Percentiles rank a stretch among this genome's conserved stretches.
phyloP scores from a whole-genome alignment of 1,140 invertebrate genomes.

The Calephelis nemesis region DNA sequence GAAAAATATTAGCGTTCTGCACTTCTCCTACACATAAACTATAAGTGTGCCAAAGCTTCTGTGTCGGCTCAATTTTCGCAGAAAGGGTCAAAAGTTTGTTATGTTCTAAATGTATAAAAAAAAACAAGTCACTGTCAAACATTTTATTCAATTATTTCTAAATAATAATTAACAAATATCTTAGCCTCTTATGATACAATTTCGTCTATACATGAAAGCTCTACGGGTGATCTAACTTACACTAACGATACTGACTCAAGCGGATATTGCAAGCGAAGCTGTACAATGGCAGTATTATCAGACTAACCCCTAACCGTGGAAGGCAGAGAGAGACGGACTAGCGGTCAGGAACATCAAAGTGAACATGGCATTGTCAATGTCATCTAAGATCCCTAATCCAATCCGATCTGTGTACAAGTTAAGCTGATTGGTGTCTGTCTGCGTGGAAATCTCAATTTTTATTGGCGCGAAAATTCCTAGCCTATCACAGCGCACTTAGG shows the following conservation, averaged over 20 bases:
- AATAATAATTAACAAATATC: conserved; percentile 20
- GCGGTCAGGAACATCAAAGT: neutral
- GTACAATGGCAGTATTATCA: conserved; percentile 19
- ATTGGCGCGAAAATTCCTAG: no score
- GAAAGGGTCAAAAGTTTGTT: no score
- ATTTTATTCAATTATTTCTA: conserved; percentile 23
- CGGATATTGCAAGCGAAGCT: conserved; percentile 2
- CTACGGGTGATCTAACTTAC: conserved; percentile 15
- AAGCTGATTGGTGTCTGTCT: no score
- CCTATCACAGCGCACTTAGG: no score
- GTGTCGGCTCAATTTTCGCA: no score
- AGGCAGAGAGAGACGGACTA: neutral
- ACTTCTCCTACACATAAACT: no score
- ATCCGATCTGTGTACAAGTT: no score
- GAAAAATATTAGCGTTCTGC: no score
- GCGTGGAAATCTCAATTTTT: no score
- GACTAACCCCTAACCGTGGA: neutral
- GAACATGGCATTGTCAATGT: no score
- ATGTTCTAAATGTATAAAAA: neutral
- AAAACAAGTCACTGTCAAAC: conserved; percentile 2
- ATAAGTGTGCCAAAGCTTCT: no score
- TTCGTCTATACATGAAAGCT: conserved; percentile 19
- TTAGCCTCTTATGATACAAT: conserved; percentile 22
- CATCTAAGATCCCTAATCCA: no score
- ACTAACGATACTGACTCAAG: conserved; percentile 12